Conservation (phyloP, 2,797 vertebrate genomes). For the Mallotus villosus region DNA sequence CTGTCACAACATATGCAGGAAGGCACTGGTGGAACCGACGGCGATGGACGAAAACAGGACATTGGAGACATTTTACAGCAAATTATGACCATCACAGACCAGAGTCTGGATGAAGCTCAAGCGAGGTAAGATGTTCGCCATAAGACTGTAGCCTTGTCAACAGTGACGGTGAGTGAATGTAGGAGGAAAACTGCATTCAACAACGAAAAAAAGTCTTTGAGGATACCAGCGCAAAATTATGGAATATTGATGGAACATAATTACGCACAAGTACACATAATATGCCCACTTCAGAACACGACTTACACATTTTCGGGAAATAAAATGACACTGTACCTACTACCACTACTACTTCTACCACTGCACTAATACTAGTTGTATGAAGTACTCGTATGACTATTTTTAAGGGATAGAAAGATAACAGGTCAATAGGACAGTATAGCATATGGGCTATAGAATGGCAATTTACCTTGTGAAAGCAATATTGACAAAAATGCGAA, state of each 20-base stretch:
- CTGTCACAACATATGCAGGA: slow-evolving; percentile 94
- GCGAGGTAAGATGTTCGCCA: slow-evolving; percentile 82
- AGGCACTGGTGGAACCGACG: slow-evolving; percentile 84
- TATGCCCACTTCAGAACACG: background rate
- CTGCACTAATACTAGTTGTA: background rate
- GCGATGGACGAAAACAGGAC: slow-evolving; percentile 94
- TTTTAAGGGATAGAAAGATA: no score
- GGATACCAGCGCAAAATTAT: background rate
- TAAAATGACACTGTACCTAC: background rate
- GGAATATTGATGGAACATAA: slow-evolving; percentile 3
- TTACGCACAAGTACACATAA: background rate
- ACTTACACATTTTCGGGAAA: background rate
- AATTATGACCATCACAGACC: slow-evolving; percentile 99
- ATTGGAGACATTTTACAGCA: slow-evolving; percentile 99
- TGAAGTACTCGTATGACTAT: background rate
- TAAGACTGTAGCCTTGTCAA: background rate
- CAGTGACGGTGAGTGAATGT: slow-evolving; percentile 10
- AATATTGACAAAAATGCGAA: background rate
- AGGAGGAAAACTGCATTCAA: slow-evolving; percentile 21
- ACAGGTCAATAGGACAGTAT: no score
- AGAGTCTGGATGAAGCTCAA: slow-evolving; percentile 98
- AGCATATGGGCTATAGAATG: no score
- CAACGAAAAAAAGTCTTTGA: background rate
- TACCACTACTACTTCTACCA: no score
- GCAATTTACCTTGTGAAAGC: background rate